These are phyloP conservation scores for Neopelma chrysocephalum DNA, from an alignment of 2,797 vertebrate genomes.

Conservation along the genomic window DNA sequence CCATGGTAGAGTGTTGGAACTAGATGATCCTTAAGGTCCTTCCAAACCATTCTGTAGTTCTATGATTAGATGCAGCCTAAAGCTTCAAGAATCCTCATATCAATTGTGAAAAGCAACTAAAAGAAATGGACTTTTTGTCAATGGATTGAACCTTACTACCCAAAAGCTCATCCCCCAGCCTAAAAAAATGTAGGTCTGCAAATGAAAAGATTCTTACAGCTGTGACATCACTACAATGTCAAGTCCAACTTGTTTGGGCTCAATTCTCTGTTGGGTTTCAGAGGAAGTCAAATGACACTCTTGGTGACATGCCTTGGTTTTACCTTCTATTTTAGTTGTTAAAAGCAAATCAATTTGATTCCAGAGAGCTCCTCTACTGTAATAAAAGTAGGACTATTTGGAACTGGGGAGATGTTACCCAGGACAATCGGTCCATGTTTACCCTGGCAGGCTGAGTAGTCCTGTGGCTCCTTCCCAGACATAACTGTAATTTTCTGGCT, in stretches of 20 bases:
- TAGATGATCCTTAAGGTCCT: not conserved
- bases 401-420: not conserved
- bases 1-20: not conserved
- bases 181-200: not conserved
- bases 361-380: not conserved
- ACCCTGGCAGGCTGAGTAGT: fast-evolving
- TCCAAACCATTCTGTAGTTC: not conserved
- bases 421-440: not conserved
- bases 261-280: not conserved
- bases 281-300: not conserved
- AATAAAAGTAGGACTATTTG: not conserved
- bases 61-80: not conserved
- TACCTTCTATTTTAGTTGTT: not conserved
- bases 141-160: not conserved
- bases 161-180: not conserved
- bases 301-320: not conserved
- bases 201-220: not conserved
- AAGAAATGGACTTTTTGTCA: not conserved
- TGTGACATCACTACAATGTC: not conserved
- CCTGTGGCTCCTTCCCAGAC: not conserved
- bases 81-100: not conserved
- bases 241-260: not conserved
- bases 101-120: not conserved
- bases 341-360: not conserved
- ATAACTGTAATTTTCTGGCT: not conserved